phyloP scores from a whole-genome alignment of 2,888 invertebrate genomes.

The Drosophila paramelanica region DNA sequence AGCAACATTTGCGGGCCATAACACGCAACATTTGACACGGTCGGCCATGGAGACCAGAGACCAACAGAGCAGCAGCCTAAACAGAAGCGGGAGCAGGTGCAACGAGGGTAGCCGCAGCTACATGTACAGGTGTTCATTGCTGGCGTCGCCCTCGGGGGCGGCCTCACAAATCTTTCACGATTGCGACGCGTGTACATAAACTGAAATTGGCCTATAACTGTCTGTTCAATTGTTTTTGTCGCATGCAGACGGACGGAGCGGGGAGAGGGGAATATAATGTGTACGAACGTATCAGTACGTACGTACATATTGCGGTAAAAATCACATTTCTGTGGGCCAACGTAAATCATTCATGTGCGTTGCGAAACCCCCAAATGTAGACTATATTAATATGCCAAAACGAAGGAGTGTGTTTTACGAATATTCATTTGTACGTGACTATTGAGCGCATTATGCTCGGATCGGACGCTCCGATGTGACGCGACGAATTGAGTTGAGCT shows the following conservation, averaged over 20 bases:
- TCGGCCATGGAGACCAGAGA: conserved; percentile 38
- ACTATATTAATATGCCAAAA: conserved; percentile 79
- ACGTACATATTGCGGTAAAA: conserved; percentile 78
- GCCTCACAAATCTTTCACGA: conserved; percentile 75
- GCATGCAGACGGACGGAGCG: conserved; percentile 21
- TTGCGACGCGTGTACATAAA: conserved; percentile 77
- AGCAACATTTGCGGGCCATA: conserved; percentile 77
- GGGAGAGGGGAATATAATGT: background rate
- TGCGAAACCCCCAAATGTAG: conserved; percentile 61
- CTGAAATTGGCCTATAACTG: conserved; percentile 79
- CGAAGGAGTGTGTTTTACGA: conserved; percentile 73
- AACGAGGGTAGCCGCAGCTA: conserved; percentile 1
- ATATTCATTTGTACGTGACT: conserved; percentile 81
- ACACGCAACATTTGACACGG: conserved; percentile 78
- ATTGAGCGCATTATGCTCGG: conserved; percentile 75
- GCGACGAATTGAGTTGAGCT: conserved; percentile 31
- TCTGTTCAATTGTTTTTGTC: conserved; percentile 79
- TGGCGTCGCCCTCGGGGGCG: conserved; percentile 22
- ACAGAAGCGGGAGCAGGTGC: conserved; percentile 3
- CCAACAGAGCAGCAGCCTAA: conserved; percentile 27
- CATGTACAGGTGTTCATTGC: conserved; percentile 52
- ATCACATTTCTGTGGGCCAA: conserved; percentile 73
- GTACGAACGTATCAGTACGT: conserved; percentile 30
- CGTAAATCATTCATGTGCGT: conserved; percentile 77
- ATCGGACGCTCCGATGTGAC: conserved; percentile 13